phyloP scores from a whole-genome alignment of 2,888 invertebrate species.

The Erannis defoliaria region DNA sequence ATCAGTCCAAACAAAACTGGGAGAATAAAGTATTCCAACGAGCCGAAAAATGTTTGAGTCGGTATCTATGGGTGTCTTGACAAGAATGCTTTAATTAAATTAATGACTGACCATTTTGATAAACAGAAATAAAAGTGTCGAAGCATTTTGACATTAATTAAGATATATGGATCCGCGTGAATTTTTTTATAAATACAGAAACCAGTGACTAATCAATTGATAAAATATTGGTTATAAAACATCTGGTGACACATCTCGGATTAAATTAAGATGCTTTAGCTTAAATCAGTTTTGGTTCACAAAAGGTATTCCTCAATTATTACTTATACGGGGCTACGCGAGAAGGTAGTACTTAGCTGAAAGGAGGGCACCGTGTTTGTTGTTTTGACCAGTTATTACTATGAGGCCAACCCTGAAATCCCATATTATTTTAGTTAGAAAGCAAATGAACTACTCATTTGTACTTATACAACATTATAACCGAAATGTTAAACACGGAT shows the following conservation, averaged over 20 bases:
- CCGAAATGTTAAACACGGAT: too few species aligned
- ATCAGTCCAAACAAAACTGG: constrained; percentile 60
- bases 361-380: too few species aligned
- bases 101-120: constrained; percentile 77
- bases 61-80: constrained; percentile 70
- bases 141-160: constrained; percentile 75
- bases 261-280: not conserved
- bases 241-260: constrained; percentile 11
- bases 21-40: constrained; percentile 60
- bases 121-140: constrained; percentile 68
- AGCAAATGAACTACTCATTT: too few species aligned
- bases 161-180: constrained; percentile 64
- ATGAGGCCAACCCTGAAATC: too few species aligned
- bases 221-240: constrained; percentile 5
- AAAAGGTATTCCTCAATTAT: not conserved
- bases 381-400: too few species aligned
- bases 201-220: constrained; percentile 39
- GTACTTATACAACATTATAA: too few species aligned
- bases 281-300: not conserved
- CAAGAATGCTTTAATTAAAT: constrained; percentile 83
- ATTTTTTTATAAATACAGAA: constrained; percentile 27
- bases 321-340: too few species aligned
- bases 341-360: too few species aligned
- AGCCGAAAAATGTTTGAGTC: constrained; percentile 65
- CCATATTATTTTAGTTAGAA: too few species aligned